These are phyloP conservation scores for Antheraea mylitta DNA, from an alignment of 1,140 invertebrate genomes.

Conservation along the genomic window DNA sequence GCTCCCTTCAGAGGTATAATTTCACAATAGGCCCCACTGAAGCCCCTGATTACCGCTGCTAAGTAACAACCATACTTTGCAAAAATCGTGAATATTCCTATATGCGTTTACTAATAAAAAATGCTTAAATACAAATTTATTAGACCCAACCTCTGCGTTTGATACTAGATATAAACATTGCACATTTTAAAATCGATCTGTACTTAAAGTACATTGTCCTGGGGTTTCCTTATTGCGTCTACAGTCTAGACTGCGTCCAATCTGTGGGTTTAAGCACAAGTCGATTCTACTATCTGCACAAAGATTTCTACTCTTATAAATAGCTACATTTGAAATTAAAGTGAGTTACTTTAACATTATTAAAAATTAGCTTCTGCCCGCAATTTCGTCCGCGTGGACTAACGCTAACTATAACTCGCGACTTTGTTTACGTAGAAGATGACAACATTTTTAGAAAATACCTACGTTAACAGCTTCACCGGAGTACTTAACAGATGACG, in stretches of 20 bases:
- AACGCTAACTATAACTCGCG: too few species aligned
- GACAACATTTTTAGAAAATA: too few species aligned
- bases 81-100: too few species aligned
- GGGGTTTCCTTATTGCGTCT: conserved; percentile 40
- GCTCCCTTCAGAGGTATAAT: conserved; percentile 31
- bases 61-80: neutral
- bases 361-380: too few species aligned
- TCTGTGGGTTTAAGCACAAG: conserved; percentile 14
- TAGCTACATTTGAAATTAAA: too few species aligned
- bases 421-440: too few species aligned
- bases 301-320: neutral
- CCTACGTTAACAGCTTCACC: too few species aligned
- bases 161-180: neutral
- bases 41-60: conserved; percentile 15
- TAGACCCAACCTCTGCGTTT: neutral
- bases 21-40: conserved; percentile 31
- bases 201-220: conserved; percentile 32
- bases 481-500: too few species aligned
- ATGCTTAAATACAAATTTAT: neutral
- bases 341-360: too few species aligned
- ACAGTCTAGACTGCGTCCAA: conserved; percentile 49
- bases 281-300: conserved; percentile 17
- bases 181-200: neutral
- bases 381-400: too few species aligned
- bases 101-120: neutral